These are phyloP conservation scores for Serrognathus titanus DNA, from an alignment of 2,888 invertebrate species.

Conservation along the genomic window DNA sequence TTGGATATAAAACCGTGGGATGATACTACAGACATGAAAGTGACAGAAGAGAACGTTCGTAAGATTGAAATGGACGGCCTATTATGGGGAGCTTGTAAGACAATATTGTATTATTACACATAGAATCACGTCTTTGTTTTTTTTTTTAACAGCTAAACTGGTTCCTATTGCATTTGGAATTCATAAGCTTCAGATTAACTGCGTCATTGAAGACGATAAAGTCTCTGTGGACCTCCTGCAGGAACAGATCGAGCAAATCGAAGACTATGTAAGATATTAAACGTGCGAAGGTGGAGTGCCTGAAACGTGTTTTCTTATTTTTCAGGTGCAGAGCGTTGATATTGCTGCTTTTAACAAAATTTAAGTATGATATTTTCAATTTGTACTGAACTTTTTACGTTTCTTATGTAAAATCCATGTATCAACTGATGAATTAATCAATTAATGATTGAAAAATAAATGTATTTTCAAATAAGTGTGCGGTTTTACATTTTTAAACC, in stretches of 20 bases:
- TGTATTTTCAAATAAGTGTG: too few relatives aligned
- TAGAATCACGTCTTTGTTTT: not conserved
- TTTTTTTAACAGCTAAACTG: conserved; percentile 64
- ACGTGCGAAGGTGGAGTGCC: conserved; percentile 6
- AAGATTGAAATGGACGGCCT: conserved; percentile 79
- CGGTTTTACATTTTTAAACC: too few relatives aligned
- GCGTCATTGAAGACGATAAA: conserved; percentile 95
- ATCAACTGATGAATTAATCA: too few relatives aligned
- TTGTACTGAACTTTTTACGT: not conserved
- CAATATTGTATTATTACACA: not conserved
- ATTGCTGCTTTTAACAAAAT: conserved; percentile 95
- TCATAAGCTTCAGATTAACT: conserved; percentile 85
- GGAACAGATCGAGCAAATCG: conserved; percentile 79
- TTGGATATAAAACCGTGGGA: conserved; percentile 93
- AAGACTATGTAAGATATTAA: conserved; percentile 67
- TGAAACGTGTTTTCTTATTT: conserved; percentile 28
- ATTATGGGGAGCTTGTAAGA: conserved; percentile 80
- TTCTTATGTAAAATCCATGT: too few relatives aligned
- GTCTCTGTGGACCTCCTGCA: conserved; percentile 84
- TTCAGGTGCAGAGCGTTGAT: conserved; percentile 83
- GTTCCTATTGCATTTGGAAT: conserved; percentile 92
- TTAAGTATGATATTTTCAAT: conserved; percentile 43
- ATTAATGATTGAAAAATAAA: too few relatives aligned
- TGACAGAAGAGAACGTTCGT: conserved; percentile 77
- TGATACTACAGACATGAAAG: conserved; percentile 90